Percentiles rank a stretch among this genome's conserved stretches.
phyloP scores from a whole-genome alignment of 2,888 invertebrate species.

The Luperina nickerlii region DNA sequence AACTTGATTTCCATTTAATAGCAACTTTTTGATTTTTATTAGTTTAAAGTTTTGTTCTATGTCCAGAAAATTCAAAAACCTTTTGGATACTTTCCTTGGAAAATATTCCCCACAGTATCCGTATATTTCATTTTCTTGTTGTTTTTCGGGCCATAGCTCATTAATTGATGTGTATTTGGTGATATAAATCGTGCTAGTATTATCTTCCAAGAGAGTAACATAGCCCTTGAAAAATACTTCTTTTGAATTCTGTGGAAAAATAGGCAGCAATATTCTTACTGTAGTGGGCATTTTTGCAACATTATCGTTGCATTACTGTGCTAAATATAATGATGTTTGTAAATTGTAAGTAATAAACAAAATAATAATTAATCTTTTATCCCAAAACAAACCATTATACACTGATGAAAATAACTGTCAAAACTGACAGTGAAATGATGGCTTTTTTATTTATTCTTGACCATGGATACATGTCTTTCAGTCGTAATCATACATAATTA shows the following conservation, averaged over 20 bases:
- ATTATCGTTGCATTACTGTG: neutral
- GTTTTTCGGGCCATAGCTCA: slow-evolving; percentile 59
- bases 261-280: slow-evolving; percentile 77
- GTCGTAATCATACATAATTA: too few species aligned
- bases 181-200: slow-evolving; percentile 74
- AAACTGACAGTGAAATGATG: too few species aligned
- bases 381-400: slow-evolving; percentile 18
- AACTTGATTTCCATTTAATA: slow-evolving; percentile 71
- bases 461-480: too few species aligned
- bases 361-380: neutral
- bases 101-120: slow-evolving; percentile 71
- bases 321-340: neutral
- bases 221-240: slow-evolving; percentile 78
- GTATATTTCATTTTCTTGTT: slow-evolving; percentile 69
- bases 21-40: slow-evolving; percentile 70
- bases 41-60: slow-evolving; percentile 64
- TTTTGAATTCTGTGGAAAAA: slow-evolving; percentile 60
- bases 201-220: slow-evolving; percentile 63
- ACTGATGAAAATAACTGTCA: neutral
- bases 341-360: neutral
- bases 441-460: too few species aligned
- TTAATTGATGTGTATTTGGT: slow-evolving; percentile 71
- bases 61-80: slow-evolving; percentile 68
- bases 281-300: slow-evolving; percentile 56
- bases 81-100: slow-evolving; percentile 49